These are phyloP conservation scores for Brenthis hecate DNA, from an alignment of 2,888 invertebrate genomes.

Conservation along the genomic window DNA sequence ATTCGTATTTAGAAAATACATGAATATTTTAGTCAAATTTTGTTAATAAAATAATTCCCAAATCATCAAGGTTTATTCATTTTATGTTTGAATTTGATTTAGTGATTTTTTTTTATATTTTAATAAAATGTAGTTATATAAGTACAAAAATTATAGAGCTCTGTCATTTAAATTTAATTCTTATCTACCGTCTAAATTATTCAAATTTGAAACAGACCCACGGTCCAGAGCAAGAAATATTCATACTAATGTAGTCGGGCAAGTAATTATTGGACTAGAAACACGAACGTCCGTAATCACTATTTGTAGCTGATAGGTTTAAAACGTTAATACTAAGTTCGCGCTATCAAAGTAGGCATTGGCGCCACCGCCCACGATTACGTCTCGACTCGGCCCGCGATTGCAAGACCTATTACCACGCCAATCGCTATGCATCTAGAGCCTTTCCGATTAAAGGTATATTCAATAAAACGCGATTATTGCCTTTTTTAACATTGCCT, in stretches of 20 bases:
- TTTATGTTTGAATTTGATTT: too few species aligned
- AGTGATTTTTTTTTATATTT: too few species aligned
- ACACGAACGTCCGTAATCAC: conserved; percentile 62
- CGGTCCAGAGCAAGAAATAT: conserved; percentile 38
- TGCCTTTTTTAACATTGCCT: not conserved
- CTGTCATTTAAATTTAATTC: conserved; percentile 7
- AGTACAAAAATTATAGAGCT: not conserved
- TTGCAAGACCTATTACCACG: conserved; percentile 47
- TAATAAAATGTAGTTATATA: too few species aligned
- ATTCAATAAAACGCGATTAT: conserved; percentile 8
- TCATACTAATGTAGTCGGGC: conserved; percentile 39
- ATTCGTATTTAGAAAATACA: too few species aligned
- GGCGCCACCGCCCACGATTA: conserved; percentile 55
- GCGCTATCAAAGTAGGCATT: conserved; percentile 48
- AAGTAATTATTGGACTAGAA: conserved; percentile 64
- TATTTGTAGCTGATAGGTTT: conserved; percentile 57
- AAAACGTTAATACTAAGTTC: conserved; percentile 49
- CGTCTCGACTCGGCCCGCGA: conserved; percentile 46
- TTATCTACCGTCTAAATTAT: conserved; percentile 28
- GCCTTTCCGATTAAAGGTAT: conserved; percentile 27
- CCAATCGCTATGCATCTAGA: conserved; percentile 39
- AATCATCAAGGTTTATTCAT: too few species aligned
- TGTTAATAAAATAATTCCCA: too few species aligned
- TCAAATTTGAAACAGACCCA: conserved; percentile 37
- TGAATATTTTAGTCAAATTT: too few species aligned